phyloP scores from a whole-genome alignment of 2,888 invertebrate species.

The Amphimallon solstitiale region DNA sequence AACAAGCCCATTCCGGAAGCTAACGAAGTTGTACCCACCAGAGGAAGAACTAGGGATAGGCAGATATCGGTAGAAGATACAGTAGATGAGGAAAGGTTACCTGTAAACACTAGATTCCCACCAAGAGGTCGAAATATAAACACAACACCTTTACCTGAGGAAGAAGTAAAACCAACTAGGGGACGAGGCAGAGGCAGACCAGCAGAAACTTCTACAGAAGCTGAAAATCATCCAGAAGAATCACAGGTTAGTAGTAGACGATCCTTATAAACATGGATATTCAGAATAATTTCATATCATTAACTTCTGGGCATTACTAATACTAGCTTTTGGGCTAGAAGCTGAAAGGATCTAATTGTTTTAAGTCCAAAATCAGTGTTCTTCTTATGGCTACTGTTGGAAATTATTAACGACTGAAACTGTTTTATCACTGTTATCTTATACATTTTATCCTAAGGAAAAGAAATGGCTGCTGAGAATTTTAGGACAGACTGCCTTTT shows the following conservation, averaged over 20 bases:
- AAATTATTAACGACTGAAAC: too few species aligned
- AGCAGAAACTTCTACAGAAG: conserved; percentile 50
- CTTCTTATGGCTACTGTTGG: too few species aligned
- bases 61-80: conserved; percentile 65
- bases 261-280: background rate
- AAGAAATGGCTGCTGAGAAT: too few species aligned
- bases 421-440: too few species aligned
- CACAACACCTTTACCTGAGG: conserved; percentile 64
- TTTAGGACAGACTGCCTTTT: too few species aligned
- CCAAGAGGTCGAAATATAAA: conserved; percentile 72
- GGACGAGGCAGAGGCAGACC: conserved; percentile 61
- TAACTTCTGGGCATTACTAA: too few species aligned
- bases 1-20: conserved; percentile 66
- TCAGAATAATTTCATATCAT: too few species aligned
- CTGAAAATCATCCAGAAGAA: conserved; percentile 60
- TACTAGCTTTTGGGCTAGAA: too few species aligned
- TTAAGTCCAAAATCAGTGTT: too few species aligned
- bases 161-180: conserved; percentile 59
- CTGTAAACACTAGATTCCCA: conserved; percentile 87
- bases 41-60: conserved; percentile 63
- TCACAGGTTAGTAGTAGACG: conserved; percentile 54
- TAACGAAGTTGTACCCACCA: conserved; percentile 73
- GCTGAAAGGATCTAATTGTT: too few species aligned
- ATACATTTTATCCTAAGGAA: too few species aligned
- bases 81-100: conserved; percentile 72